Base-by-base conservation (phyloP, 2,888 invertebrate genomes). In the Galerucella calmariensis region DNA sequence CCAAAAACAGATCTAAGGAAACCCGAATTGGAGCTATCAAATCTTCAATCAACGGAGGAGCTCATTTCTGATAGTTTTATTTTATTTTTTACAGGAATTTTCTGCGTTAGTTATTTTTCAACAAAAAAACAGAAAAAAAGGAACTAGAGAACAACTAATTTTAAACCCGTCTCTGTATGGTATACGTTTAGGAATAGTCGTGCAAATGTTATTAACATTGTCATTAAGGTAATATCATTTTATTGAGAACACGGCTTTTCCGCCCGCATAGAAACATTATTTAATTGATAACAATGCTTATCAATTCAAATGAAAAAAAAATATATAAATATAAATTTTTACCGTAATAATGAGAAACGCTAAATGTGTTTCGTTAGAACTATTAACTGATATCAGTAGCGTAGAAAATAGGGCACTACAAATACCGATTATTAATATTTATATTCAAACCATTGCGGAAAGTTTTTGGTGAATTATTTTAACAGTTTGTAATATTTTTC, bases 301-400 rank as follows among this genome's bases (percentile, higher is more conserved):
- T 78, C 78, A 75, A 74, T 75, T 75, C 27, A 72, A 78, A 76
- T 76, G 73, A 67, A 75, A 76, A 75, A 56, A 66, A 76, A 73
- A 67, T 71, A 75, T 67, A 66, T 12, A 61, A 59, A 44, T n/a
- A 16, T 56, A 48, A 46, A 67, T n/a, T 16, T 11, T 56, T 56
- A 72, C 63, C n/a, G 69, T 72, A 71, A 75, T 75, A 75, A 71
- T 53, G 58, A n/a, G n/a, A n/a, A n/a, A n/a, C n/a, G n/a, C n/a
- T n/a, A n/a, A n/a, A n/a, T n/a, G n/a, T 69, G 58, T 65, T 69
- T 46, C 58, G 61, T 68, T 20, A 56, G 11, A 65, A 46, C 63
- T 44, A 67, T 53, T 41, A 56, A 56, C 10, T 87, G 86, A 85
- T 85, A 86, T 86, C 86, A 88, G 88, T 89, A 48, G 48, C 27